Conservation (phyloP, 2,797 vertebrate species). For the Paguma larvata region DNA sequence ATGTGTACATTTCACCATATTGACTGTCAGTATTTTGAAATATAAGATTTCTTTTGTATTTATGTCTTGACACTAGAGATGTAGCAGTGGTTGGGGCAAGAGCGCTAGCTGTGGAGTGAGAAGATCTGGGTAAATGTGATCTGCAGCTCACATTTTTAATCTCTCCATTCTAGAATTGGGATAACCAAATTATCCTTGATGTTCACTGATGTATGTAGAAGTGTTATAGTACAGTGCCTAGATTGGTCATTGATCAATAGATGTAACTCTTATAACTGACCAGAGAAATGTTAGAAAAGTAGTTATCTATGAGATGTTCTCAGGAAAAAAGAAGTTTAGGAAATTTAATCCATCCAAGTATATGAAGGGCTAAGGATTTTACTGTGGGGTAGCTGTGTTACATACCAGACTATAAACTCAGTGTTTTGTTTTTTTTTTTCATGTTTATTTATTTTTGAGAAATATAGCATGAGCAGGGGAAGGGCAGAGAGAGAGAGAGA, state of each 20-base stretch:
- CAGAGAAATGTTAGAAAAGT: not conserved
- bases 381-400: not conserved
- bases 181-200: not conserved
- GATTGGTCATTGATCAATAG: constrained; percentile 6
- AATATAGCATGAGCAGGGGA: too few species aligned
- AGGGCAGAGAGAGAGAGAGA: too few species aligned
- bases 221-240: not conserved
- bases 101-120: not conserved
- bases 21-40: not conserved
- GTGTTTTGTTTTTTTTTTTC: too few species aligned
- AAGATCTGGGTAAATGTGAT: not conserved
- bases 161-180: not conserved
- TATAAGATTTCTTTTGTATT: not conserved
- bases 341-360: not conserved
- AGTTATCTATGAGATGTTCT: not conserved
- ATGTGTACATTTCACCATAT: not conserved
- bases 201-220: not conserved
- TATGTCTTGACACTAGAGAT: not conserved
- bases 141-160: not conserved
- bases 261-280: constrained; percentile 18
- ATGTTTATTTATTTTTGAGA: too few species aligned
- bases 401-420: not conserved
- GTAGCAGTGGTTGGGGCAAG: not conserved
- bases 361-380: not conserved
- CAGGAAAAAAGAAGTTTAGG: not conserved